Conservation (phyloP, 1,140 invertebrate genomes). For the Sarcophaga bullata region DNA sequence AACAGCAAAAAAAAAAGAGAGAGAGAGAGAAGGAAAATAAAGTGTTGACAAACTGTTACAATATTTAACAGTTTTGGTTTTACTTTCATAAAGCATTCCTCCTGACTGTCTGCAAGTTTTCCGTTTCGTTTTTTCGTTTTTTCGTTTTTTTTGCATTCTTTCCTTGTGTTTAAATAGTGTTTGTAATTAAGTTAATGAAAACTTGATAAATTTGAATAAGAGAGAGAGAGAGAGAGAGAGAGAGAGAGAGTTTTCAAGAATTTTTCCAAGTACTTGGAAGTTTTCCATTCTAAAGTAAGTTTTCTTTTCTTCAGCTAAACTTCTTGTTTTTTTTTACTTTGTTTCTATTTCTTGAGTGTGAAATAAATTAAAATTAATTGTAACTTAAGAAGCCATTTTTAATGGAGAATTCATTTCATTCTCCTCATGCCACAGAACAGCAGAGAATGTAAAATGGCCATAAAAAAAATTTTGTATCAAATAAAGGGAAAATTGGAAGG, state of each 20-base stretch:
- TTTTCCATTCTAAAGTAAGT: too few species aligned
- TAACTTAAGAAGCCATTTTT: background rate
- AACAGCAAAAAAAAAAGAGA: background rate
- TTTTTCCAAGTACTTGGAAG: background rate
- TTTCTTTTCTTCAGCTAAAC: background rate
- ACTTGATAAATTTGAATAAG: background rate
- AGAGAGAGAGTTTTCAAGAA: background rate
- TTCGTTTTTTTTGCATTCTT: background rate
- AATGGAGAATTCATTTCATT: background rate
- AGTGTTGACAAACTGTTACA: constrained; percentile 1
- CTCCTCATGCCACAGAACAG: too few species aligned
- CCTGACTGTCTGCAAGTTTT: too few species aligned
- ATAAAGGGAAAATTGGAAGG: too few species aligned
- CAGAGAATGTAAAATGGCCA: too few species aligned
- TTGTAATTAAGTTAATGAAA: constrained; percentile 19
- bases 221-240: background rate
- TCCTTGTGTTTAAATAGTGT: constrained; percentile 13
- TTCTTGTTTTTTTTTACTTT: background rate
- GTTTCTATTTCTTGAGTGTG: background rate
- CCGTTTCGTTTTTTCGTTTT: background rate
- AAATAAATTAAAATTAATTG: background rate
- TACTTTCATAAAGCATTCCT: too few species aligned
- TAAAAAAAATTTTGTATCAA: too few species aligned
- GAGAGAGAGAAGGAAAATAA: background rate
- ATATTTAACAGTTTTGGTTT: background rate